Conservation (phyloP, 1,140 invertebrate species). For the Nomia melanderi region DNA sequence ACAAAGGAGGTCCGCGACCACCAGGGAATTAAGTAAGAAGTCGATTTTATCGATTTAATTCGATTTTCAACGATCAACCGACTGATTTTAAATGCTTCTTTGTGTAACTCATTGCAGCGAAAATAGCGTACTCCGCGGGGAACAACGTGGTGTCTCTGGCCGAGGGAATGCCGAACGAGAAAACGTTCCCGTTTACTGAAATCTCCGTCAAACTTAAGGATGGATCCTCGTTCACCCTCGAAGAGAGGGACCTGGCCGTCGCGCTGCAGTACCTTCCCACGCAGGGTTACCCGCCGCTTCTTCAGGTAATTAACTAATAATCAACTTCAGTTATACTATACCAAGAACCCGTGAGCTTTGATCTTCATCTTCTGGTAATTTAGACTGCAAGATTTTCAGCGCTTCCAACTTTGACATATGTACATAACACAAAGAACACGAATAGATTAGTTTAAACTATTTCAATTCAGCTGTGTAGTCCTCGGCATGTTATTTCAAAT, state of each 20-base stretch:
- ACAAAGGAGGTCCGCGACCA: constrained; percentile 70
- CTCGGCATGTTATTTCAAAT: no score
- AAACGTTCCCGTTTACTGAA: constrained; percentile 87
- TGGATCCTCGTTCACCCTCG: constrained; percentile 82
- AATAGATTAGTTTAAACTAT: no score
- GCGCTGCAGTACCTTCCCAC: constrained; percentile 89
- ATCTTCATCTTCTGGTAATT: neutral
- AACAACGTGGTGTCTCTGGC: constrained; percentile 87
- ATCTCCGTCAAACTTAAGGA: constrained; percentile 84
- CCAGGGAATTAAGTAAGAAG: constrained; percentile 77
- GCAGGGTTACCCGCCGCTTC: constrained; percentile 86
- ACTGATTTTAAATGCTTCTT: neutral
- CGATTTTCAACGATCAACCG: constrained; percentile 17
- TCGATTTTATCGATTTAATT: neutral
- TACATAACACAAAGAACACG: no score
- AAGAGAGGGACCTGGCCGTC: constrained; percentile 82
- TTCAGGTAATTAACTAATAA: constrained; percentile 77
- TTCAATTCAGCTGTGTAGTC: no score
- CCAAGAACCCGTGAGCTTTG: neutral
- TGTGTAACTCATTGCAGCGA: constrained; percentile 80
- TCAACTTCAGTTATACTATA: neutral
- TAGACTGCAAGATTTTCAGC: neutral
- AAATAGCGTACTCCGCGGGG: constrained; percentile 84
- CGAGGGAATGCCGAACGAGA: constrained; percentile 89
- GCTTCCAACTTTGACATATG: no score